These are phyloP conservation scores for Macquaria ambigua DNA, from an alignment of 2,113 vertebrate genomes.

Conservation along the genomic window DNA sequence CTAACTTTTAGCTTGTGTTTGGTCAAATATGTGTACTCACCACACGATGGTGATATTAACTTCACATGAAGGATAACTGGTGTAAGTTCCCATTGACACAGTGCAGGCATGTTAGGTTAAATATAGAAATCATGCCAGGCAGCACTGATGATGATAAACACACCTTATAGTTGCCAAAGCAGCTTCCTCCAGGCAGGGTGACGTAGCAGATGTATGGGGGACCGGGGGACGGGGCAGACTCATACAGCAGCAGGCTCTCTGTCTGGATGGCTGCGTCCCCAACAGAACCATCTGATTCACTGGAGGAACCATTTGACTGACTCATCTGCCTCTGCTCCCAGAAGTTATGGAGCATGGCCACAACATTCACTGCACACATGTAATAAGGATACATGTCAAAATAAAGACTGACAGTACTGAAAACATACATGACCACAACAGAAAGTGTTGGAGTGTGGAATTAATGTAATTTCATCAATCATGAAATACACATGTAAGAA, in stretches of 20 bases:
- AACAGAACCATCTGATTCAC: slow-evolving; percentile 81
- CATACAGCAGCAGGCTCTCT: slow-evolving; percentile 86
- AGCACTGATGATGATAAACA: slow-evolving; percentile 28
- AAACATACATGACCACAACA: not conserved
- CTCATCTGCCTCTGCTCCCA: slow-evolving; percentile 90
- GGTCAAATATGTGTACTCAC: not conserved
- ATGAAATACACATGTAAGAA: not conserved
- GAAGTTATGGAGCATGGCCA: slow-evolving; percentile 91
- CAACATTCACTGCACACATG: slow-evolving; percentile 89
- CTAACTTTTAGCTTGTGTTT: not conserved
- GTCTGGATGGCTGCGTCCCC: slow-evolving; percentile 26
- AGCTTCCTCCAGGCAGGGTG: slow-evolving; percentile 92
- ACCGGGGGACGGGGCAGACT: slow-evolving; percentile 86
- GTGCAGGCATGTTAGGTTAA: not conserved
- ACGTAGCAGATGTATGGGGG: slow-evolving; percentile 91
- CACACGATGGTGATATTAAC: not conserved
- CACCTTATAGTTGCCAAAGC: slow-evolving; percentile 94
- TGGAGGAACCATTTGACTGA: slow-evolving; percentile 73
- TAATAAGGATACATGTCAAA: not conserved
- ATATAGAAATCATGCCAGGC: not conserved
- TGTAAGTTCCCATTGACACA: not conserved
- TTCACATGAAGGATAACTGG: not conserved
- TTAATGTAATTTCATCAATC: not conserved
- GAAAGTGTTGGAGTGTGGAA: not conserved
- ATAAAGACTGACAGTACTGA: not conserved